Evolutionary conservation across 2,113 vertebrate species (phyloP).

Genomic region (Penelope pileata): DNA sequence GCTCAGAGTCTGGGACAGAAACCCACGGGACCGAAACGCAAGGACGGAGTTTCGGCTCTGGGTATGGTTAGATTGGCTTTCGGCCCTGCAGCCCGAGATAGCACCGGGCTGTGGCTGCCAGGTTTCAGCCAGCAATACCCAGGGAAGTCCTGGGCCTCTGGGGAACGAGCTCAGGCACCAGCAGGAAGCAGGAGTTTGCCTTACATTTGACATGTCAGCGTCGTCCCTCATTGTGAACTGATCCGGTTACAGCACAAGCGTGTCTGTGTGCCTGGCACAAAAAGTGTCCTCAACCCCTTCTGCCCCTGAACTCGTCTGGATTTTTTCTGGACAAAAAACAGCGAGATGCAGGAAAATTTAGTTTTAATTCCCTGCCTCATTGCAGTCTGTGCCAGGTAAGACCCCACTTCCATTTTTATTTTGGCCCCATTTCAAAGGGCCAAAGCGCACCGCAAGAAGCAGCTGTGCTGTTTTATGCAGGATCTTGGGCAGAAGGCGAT

Average conservation of each 20-base stretch:
- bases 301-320: neutral
- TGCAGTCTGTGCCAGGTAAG: neutral
- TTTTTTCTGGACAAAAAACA: neutral
- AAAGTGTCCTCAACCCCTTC: accelerated
- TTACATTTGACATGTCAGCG: neutral
- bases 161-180: neutral
- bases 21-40: neutral
- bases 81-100: neutral
- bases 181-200: neutral
- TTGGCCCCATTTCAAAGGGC: neutral
- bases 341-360: neutral
- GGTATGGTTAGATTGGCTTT: neutral
- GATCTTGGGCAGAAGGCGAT: neutral
- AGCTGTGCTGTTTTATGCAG: neutral
- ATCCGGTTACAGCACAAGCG: neutral
- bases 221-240: neutral
- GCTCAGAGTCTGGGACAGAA: neutral
- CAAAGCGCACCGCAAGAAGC: neutral
- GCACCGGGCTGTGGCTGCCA: neutral
- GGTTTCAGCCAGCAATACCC: neutral
- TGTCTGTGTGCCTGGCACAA: accelerated
- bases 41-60: neutral
- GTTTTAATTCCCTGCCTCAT: neutral
- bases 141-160: neutral
- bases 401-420: accelerated